These are phyloP conservation scores for Passer montanus DNA, from an alignment of 2,113 vertebrate genomes.

Conservation along the genomic window DNA sequence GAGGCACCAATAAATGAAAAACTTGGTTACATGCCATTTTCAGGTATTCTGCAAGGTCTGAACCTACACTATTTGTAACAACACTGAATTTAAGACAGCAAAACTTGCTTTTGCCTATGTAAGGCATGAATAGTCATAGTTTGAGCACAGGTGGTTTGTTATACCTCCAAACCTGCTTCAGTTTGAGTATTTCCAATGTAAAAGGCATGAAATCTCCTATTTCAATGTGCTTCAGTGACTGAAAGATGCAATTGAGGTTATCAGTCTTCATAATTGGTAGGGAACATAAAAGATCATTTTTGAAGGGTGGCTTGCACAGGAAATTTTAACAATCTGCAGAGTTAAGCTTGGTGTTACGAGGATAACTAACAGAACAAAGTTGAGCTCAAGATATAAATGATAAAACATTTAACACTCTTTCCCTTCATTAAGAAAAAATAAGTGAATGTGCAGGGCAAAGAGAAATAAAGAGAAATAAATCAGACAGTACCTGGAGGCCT, in stretches of 20 bases:
- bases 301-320: background rate
- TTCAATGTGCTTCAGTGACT: background rate
- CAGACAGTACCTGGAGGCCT: conserved; percentile 23
- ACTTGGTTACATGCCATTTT: rapidly evolving
- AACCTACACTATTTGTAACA: background rate
- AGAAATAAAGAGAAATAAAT: background rate
- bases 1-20: background rate
- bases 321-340: background rate
- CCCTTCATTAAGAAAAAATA: background rate
- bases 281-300: background rate
- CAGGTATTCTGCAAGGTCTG: background rate
- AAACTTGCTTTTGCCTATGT: background rate
- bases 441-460: background rate
- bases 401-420: background rate
- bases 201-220: background rate
- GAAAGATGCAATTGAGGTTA: background rate
- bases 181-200: background rate
- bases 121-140: background rate
- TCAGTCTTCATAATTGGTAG: background rate
- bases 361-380: background rate
- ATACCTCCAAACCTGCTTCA: background rate
- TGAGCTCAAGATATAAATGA: background rate
- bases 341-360: background rate
- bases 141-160: background rate
- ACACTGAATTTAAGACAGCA: background rate